Evolutionary conservation across 2,797 vertebrate species (phyloP).

Genomic region (Strix occidentalis): DNA sequence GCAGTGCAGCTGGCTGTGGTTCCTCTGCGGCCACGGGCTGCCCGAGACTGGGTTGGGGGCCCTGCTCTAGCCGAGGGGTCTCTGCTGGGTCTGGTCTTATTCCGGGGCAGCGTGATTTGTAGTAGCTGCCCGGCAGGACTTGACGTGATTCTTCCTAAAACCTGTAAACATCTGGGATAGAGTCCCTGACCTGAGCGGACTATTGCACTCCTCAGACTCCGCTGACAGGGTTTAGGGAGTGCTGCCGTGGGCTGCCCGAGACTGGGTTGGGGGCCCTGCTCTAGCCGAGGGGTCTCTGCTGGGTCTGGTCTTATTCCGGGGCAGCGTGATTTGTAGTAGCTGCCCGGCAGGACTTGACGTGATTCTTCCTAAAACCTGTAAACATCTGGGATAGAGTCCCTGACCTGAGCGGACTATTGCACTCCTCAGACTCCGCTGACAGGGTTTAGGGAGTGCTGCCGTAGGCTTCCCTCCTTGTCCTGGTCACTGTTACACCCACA

Average conservation of each 20-base stretch:
- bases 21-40: neutral
- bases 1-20: neutral
- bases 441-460: no score
- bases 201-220: rapidly evolving
- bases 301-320: no score
- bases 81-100: no score
- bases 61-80: neutral
- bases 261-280: rapidly evolving
- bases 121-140: rapidly evolving
- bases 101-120: rapidly evolving
- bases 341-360: neutral
- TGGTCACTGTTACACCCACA: rapidly evolving
- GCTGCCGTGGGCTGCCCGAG: rapidly evolving
- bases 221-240: rapidly evolving
- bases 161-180: rapidly evolving
- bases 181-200: rapidly evolving
- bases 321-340: rapidly evolving
- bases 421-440: rapidly evolving
- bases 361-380: neutral
- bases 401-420: rapidly evolving
- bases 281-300: neutral
- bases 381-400: rapidly evolving
- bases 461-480: rapidly evolving
- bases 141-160: neutral
- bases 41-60: neutral